phyloP scores from a whole-genome alignment of 2,888 invertebrate genomes.

The Andrena minutula region DNA sequence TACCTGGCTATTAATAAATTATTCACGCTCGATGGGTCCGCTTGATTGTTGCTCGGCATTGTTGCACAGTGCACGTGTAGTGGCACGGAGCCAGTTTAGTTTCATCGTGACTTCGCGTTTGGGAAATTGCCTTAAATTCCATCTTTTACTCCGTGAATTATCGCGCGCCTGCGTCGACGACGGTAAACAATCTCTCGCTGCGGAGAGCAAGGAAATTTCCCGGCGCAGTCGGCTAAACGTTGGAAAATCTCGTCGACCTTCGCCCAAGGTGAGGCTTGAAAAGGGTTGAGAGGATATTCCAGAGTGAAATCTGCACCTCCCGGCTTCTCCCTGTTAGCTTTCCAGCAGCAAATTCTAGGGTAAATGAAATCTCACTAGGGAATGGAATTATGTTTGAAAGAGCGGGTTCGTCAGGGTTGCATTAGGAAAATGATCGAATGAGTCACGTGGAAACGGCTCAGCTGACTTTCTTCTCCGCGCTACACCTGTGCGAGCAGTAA shows the following conservation, averaged over 20 bases:
- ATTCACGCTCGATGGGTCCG: slow-evolving; percentile 27
- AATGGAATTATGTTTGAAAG: slow-evolving; percentile 32
- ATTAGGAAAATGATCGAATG: not conserved
- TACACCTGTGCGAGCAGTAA: not conserved
- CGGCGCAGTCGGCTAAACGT: not conserved
- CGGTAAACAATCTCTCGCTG: not conserved
- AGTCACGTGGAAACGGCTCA: not conserved
- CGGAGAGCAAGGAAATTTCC: not conserved
- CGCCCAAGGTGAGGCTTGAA: not conserved
- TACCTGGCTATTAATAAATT: slow-evolving; percentile 51
- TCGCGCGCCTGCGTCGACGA: not conserved
- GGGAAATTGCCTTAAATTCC: slow-evolving; percentile 15
- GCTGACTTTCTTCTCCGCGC: not conserved
- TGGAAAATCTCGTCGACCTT: not conserved
- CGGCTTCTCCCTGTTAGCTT: not conserved
- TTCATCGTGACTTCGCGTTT: slow-evolving; percentile 18
- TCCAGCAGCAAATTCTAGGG: not conserved
- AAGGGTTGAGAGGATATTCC: not conserved
- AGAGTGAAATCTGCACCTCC: not conserved
- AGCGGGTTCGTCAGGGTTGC: not conserved
- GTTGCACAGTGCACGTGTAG: not conserved
- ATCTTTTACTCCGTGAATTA: not conserved
- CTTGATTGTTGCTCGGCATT: slow-evolving; percentile 32
- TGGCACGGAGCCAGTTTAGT: slow-evolving; percentile 33
- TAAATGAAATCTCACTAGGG: not conserved